Percentiles rank a stretch among this genome's conserved stretches.
Conservation (phyloP, 2,888 invertebrate species). For the Orgyia antiqua region DNA sequence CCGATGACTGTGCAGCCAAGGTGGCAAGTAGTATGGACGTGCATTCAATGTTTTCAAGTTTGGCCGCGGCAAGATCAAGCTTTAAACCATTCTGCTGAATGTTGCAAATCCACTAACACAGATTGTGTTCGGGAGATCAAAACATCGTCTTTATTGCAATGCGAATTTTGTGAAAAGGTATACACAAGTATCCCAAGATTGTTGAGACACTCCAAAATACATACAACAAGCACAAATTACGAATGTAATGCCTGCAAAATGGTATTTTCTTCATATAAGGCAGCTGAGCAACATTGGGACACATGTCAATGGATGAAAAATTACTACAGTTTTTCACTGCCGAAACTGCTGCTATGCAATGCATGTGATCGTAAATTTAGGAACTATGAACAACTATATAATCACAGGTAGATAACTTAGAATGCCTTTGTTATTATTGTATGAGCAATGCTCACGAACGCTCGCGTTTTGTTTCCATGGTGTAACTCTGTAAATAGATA, state of each 20-base stretch:
- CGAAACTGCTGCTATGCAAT: constrained; percentile 65
- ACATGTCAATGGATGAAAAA: constrained; percentile 58
- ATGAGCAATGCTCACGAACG: too few species aligned
- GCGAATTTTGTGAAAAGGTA: constrained; percentile 71
- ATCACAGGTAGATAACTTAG: constrained; percentile 50
- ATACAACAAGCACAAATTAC: constrained; percentile 82
- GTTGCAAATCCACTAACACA: constrained; percentile 44
- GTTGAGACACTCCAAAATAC: constrained; percentile 62
- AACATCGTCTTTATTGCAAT: constrained; percentile 63
- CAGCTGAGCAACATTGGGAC: constrained; percentile 63
- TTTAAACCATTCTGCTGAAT: constrained; percentile 49
- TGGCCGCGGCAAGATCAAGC: constrained; percentile 64
- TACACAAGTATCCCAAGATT: constrained; percentile 66
- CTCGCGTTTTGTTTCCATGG: too few species aligned
- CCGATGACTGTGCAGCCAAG: constrained; percentile 48
- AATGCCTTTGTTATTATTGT: background rate
- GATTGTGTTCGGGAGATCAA: constrained; percentile 61
- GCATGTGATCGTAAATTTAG: constrained; percentile 68
- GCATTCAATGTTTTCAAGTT: constrained; percentile 68
- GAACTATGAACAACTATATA: constrained; percentile 68
- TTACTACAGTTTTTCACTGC: constrained; percentile 57
- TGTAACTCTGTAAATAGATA: too few species aligned
- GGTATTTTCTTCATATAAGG: constrained; percentile 54
- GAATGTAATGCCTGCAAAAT: constrained; percentile 77
- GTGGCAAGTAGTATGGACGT: constrained; percentile 72